Percentiles rank a stretch among this genome's conserved stretches.
Evolutionary conservation across 2,113 vertebrate genomes (phyloP).

Genomic region (Aythya baeri): DNA sequence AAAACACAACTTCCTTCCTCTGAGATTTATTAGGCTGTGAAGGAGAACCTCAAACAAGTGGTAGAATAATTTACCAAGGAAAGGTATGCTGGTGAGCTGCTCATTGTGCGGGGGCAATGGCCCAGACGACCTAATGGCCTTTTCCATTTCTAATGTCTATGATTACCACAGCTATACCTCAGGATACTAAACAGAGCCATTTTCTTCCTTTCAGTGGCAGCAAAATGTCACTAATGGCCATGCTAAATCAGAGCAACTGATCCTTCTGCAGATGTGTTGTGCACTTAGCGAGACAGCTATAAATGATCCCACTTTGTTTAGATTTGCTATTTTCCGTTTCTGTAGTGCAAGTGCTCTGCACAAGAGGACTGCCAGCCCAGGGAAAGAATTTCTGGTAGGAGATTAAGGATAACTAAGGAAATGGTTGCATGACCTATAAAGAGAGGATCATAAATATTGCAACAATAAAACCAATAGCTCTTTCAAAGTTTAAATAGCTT

Average conservation of each 20-base stretch:
- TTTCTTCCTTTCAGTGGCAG: slow-evolving; percentile 50
- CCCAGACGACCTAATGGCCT: slow-evolving; percentile 16
- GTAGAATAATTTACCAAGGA: slow-evolving; percentile 28
- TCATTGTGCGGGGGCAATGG: background rate
- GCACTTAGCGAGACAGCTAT: slow-evolving; percentile 10
- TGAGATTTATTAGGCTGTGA: slow-evolving; percentile 7
- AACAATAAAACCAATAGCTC: slow-evolving; percentile 63
- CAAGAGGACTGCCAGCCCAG: background rate
- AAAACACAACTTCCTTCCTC: background rate
- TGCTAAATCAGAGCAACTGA: slow-evolving; percentile 49
- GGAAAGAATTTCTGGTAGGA: slow-evolving; percentile 45
- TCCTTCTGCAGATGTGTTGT: slow-evolving; percentile 30
- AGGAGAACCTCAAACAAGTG: slow-evolving; percentile 6
- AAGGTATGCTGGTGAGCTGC: slow-evolving; percentile 9
- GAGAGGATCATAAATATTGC: slow-evolving; percentile 64
- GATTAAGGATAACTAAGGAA: slow-evolving; percentile 55
- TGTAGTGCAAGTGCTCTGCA: background rate
- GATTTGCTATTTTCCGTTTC: slow-evolving; percentile 30
- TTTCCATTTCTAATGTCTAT: slow-evolving; percentile 26
- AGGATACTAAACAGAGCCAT: slow-evolving; percentile 38
- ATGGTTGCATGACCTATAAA: slow-evolving; percentile 60
- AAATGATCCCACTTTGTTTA: slow-evolving; percentile 44
- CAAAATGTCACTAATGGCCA: slow-evolving; percentile 47
- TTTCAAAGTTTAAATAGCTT: slow-evolving; percentile 63
- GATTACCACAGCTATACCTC: slow-evolving; percentile 31